Percentiles rank a stretch among this genome's conserved stretches.
These are phyloP conservation scores for Megathymus violae DNA, from an alignment of 1,140 invertebrate genomes.

Conservation along the genomic window DNA sequence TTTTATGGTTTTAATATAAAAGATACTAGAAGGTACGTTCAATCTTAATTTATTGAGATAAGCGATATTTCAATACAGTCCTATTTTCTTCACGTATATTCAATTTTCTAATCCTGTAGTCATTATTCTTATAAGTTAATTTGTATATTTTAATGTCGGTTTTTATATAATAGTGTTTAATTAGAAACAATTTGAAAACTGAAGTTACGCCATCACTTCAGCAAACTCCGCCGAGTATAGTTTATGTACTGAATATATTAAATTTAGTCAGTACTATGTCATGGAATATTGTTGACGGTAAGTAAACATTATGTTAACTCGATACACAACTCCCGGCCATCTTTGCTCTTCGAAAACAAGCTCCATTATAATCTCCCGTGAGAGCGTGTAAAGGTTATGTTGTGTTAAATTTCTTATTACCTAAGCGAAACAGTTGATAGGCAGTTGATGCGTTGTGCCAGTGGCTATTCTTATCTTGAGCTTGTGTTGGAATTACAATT, in stretches of 20 bases:
- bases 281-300: neutral
- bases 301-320: neutral
- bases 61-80: too few species aligned
- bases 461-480: neutral
- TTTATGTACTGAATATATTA: neutral
- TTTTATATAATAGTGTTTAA: too few species aligned
- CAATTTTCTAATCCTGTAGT: too few species aligned
- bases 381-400: constrained; percentile 11
- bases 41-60: too few species aligned
- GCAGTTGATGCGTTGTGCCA: constrained; percentile 2
- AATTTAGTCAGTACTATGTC: neutral
- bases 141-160: too few species aligned
- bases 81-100: too few species aligned
- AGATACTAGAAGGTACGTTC: too few species aligned
- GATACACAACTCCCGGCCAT: neutral
- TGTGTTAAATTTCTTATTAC: constrained; percentile 3
- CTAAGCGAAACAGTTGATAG: constrained; percentile 14
- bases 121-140: too few species aligned
- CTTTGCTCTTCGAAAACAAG: constrained; percentile 11
- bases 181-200: too few species aligned
- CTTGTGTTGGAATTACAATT: too few species aligned
- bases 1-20: too few species aligned
- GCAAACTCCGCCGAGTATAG: neutral
- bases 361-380: constrained; percentile 19
- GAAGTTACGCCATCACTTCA: too few species aligned